Evolutionary conservation across 2,797 vertebrate species (phyloP).

Genomic region (Xenentodon cancila): DNA sequence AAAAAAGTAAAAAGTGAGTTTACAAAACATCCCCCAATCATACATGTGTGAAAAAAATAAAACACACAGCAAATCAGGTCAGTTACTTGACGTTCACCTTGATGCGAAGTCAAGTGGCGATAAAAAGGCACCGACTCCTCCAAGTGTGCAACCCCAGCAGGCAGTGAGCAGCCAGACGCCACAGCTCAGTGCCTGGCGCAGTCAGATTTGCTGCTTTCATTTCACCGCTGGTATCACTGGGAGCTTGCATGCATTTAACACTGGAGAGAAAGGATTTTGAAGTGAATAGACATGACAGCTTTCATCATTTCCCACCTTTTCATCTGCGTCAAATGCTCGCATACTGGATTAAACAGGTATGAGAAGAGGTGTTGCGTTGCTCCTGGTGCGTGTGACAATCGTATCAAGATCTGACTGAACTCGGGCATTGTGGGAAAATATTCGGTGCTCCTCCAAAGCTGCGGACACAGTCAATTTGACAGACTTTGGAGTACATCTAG

Average conservation of each 20-base stretch:
- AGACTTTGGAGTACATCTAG: conserved; percentile 45
- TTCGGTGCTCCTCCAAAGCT: conserved; percentile 41
- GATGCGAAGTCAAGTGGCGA: conserved; percentile 32
- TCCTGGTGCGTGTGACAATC: conserved; percentile 50
- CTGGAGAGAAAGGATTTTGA: conserved; percentile 73
- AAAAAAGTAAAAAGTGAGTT: conserved; percentile 7
- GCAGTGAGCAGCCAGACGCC: conserved; percentile 50
- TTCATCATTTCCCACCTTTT: conserved; percentile 74
- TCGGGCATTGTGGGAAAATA: conserved; percentile 44
- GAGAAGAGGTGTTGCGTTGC: conserved; percentile 57
- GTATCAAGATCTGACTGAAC: conserved; percentile 56
- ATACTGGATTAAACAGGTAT: conserved; percentile 63
- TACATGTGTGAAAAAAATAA: conserved; percentile 29
- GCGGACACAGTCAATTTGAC: conserved; percentile 47
- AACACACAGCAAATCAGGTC: conserved; percentile 27
- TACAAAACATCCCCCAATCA: conserved; percentile 15
- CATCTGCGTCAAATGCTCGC: conserved; percentile 62
- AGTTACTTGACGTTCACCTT: conserved; percentile 32
- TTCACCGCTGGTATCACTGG: conserved; percentile 69
- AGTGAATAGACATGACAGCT: conserved; percentile 68
- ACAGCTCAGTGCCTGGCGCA: conserved; percentile 56
- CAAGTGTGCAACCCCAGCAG: conserved; percentile 50
- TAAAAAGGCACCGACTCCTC: conserved; percentile 37
- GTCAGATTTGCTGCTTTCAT: conserved; percentile 73
- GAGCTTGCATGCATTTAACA: conserved; percentile 62